Base-by-base conservation (phyloP, 2,113 vertebrate genomes). In the Crotalus helleri region DNA sequence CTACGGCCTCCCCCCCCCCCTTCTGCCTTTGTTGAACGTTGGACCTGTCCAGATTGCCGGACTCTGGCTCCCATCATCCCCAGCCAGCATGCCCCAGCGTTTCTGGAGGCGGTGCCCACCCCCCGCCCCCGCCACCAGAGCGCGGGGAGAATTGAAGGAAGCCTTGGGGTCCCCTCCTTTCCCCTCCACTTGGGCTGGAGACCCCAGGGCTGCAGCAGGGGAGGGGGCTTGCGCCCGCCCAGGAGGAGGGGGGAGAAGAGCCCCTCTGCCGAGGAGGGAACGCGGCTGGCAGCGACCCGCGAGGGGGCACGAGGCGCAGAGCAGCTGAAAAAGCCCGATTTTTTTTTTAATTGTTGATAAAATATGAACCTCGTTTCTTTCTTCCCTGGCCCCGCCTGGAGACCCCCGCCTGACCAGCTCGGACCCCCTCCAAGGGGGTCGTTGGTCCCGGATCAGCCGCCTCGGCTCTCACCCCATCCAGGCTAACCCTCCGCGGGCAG, bases 341-440 rank as follows among this genome's bases (percentile, higher is more conserved):
- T 64, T 97, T 57, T 46, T 97, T 97, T 96, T 96, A n/a, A 97
- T 97, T 96, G 97, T 97, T 97, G 95, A 96, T 97, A 94, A 98
- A 97, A 97, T 97, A 97, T 97, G 95, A 96, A 97, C 95, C 92
- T 94, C 92, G 23, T 95, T 96, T 94, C 93, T 88, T 89, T 90
- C 96, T 97, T 95, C 93, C 95, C 59, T 91, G 91, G 96, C 95
- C 95, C 95, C 46, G 96, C 64, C n/a, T 17, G 13, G 59, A 15
- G n/a, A 17, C 9, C 26, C n/a, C 12, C 64, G 17, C 13, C 64
- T n/a, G 64, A 74, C 64, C 13, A 33, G 29, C 64, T 74, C n/a
- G 1, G 11, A 33, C 64, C 29, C 64, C 64, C 64, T n/a, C 29
- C 64, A 15, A 69, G 11, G 29, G 24, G 59, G 9, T 8, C 24